phyloP scores from a whole-genome alignment of 2,888 invertebrate species.

The Brachypalpus laphriformis region DNA sequence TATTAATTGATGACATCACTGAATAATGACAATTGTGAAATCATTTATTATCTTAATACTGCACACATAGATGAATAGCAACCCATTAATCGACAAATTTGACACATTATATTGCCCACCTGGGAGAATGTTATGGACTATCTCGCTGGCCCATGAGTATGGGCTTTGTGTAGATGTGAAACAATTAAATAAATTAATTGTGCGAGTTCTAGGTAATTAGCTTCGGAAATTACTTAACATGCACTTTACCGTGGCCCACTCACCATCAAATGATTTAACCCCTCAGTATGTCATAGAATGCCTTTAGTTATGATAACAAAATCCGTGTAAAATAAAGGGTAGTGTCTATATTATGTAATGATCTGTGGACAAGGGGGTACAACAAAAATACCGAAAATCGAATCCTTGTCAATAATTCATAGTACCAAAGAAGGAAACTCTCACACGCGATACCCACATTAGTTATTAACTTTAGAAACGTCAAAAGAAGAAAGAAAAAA shows the following conservation, averaged over 20 bases:
- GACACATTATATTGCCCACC: conserved; percentile 20
- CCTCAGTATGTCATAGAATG: conserved; percentile 8
- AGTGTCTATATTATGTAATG: conserved; percentile 32
- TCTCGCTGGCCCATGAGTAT: not conserved
- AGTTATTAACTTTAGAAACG: conserved; percentile 70
- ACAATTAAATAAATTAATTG: conserved; percentile 32
- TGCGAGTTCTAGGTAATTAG: conserved; percentile 49
- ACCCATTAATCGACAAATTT: conserved; percentile 17
- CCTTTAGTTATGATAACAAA: conserved; percentile 32
- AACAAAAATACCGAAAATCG: conserved; percentile 55
- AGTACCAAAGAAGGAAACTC: conserved; percentile 20
- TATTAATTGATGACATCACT: conserved; percentile 18
- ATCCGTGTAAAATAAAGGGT: conserved; percentile 34
- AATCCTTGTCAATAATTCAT: conserved; percentile 69
- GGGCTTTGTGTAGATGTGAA: not conserved
- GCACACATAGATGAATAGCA: conserved; percentile 10
- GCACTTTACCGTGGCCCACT: conserved; percentile 36
- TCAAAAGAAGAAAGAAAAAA: not conserved
- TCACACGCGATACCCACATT: conserved; percentile 75
- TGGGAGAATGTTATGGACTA: too few relatives aligned
- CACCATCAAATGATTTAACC: conserved; percentile 22
- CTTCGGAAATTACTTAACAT: conserved; percentile 49
- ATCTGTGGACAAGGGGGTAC: not conserved
- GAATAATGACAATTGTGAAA: conserved; percentile 13
- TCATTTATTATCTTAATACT: conserved; percentile 34